Evolutionary conservation across 1,140 invertebrate species (phyloP).

Genomic region (Euglossa dilemma): DNA sequence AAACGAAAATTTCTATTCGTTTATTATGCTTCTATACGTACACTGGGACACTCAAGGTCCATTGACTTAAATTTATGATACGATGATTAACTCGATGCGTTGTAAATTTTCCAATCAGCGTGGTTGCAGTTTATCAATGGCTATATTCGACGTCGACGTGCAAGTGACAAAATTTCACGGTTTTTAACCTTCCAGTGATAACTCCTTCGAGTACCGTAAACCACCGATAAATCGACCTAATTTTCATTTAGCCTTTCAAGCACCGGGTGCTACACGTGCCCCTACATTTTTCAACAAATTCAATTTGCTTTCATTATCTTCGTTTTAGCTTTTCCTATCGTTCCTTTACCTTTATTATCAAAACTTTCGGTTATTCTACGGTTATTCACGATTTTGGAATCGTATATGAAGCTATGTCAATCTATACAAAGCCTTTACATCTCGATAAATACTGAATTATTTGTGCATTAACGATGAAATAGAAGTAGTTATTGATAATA

Average conservation of each 20-base stretch:
- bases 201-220: neutral
- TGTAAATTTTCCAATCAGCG: neutral
- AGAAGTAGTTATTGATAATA: too few relatives aligned
- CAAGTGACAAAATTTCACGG: neutral
- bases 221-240: slow-evolving; percentile 29
- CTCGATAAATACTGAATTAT: too few relatives aligned
- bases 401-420: neutral
- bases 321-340: neutral
- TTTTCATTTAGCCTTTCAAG: slow-evolving; percentile 1
- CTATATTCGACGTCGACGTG: neutral
- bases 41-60: neutral
- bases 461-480: too few relatives aligned
- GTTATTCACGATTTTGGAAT: neutral
- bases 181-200: neutral
- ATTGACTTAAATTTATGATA: neutral
- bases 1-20: neutral
- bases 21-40: neutral
- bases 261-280: neutral
- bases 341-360: neutral
- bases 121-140: neutral
- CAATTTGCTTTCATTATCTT: slow-evolving; percentile 5
- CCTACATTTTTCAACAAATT: slow-evolving; percentile 10
- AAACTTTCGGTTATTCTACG: neutral
- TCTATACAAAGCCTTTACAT: too few relatives aligned
- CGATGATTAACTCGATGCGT: neutral